Evolutionary conservation across 2,888 invertebrate genomes (phyloP).

Genomic region (Callimorpha dominula): DNA sequence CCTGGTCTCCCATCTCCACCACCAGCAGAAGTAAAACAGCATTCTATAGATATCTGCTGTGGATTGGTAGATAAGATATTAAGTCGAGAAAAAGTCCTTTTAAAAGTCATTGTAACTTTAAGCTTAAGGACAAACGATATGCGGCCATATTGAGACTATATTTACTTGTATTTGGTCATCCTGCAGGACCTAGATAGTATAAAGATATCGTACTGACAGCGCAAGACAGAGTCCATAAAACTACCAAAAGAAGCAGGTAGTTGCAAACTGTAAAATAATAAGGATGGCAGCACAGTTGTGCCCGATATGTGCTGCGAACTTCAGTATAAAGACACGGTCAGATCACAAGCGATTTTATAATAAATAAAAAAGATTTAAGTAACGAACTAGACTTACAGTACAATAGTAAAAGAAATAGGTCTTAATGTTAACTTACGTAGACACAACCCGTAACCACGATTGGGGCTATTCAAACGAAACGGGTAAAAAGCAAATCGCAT

Average conservation of each 20-base stretch:
- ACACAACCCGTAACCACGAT: not conserved
- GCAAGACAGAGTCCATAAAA: no score
- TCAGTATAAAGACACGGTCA: slow-evolving; percentile 8
- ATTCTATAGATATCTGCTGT: no score
- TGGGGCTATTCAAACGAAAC: not conserved
- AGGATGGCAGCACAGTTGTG: slow-evolving; percentile 43
- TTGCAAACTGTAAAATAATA: slow-evolving; percentile 51
- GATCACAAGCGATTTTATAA: not conserved
- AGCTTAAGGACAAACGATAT: no score
- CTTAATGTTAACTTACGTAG: not conserved
- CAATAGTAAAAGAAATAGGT: not conserved
- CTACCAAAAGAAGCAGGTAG: slow-evolving; percentile 14
- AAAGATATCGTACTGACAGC: no score
- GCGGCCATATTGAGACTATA: not conserved
- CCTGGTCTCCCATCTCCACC: no score
- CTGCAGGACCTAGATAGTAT: not conserved
- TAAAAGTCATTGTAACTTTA: no score
- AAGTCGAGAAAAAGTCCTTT: no score
- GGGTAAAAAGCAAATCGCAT: not conserved
- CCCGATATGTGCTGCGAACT: slow-evolving; percentile 34
- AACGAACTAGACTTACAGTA: not conserved
- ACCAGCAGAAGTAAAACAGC: no score
- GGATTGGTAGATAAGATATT: no score
- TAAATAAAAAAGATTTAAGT: not conserved
- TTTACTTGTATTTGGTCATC: not conserved